Conservation (phyloP, 2,113 vertebrate genomes). For the Phrynosoma platyrhinos region DNA sequence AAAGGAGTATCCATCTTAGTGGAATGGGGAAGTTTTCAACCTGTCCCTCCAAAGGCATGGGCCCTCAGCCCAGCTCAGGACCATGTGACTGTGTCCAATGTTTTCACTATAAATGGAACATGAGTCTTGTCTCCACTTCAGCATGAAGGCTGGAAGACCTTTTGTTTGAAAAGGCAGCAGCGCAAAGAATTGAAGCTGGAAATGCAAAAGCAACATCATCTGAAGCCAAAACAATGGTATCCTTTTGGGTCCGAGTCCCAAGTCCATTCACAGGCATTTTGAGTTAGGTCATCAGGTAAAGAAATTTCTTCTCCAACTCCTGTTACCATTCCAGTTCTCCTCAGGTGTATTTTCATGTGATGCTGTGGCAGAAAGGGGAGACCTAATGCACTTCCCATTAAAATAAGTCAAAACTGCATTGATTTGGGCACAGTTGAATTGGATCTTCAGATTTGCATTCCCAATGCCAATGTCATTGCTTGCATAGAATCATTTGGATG, state of each 20-base stretch:
- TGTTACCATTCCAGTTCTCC: neutral
- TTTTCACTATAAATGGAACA: slow-evolving; percentile 31
- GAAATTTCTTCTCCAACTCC: too few species aligned
- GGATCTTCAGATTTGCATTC: neutral
- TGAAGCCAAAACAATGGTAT: too few species aligned
- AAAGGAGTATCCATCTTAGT: slow-evolving; percentile 18
- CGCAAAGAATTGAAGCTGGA: neutral
- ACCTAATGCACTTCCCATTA: neutral
- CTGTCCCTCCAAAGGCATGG: slow-evolving; percentile 2
- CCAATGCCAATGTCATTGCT: neutral
- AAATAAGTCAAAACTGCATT: neutral
- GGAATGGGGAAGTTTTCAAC: slow-evolving; percentile 15
- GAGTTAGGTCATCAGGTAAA: neutral
- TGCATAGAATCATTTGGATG: neutral
- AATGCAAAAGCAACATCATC: slow-evolving; percentile 19
- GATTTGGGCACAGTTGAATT: neutral
- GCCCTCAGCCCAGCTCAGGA: neutral
- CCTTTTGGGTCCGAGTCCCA: neutral
- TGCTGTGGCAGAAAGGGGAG: neutral
- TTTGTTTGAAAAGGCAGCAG: slow-evolving; percentile 25
- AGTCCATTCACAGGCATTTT: neutral
- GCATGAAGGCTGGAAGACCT: slow-evolving; percentile 18
- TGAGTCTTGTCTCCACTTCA: neutral
- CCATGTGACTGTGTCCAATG: slow-evolving; percentile 28
- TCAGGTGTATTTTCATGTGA: neutral